Evolutionary conservation across 2,888 invertebrate genomes (phyloP).

Genomic region (Noctua pronuba): DNA sequence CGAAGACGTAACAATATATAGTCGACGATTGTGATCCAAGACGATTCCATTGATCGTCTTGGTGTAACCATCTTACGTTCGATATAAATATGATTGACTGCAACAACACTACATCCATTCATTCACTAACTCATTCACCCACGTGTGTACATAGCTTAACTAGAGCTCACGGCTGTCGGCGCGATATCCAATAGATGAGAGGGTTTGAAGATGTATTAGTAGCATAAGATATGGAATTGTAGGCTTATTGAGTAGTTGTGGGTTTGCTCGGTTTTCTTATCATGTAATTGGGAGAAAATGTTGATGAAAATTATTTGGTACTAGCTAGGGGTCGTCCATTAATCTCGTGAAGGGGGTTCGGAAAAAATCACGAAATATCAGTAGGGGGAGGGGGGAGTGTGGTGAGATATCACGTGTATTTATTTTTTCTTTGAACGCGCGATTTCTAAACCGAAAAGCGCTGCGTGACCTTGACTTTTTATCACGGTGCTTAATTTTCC

Average conservation of each 20-base stretch:
- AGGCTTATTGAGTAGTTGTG: background rate
- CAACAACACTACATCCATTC: constrained; percentile 3
- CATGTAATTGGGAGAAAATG: background rate
- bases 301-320: background rate
- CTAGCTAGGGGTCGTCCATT: no score
- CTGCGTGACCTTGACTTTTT: no score
- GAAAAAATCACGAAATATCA: no score
- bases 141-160: constrained; percentile 3
- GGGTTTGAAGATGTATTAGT: constrained; percentile 30
- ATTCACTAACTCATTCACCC: background rate
- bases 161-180: constrained; percentile 18
- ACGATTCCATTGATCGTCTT: background rate
- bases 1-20: no score
- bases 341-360: no score
- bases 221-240: background rate
- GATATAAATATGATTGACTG: background rate
- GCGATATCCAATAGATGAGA: constrained; percentile 22
- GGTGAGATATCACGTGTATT: no score
- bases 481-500: no score
- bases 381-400: no score
- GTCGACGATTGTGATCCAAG: no score
- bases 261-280: no score
- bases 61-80: background rate
- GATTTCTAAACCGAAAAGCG: no score
- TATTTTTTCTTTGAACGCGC: no score